Base-by-base conservation (phyloP, 1,140 invertebrate species). In the Diuraphis noxia region DNA sequence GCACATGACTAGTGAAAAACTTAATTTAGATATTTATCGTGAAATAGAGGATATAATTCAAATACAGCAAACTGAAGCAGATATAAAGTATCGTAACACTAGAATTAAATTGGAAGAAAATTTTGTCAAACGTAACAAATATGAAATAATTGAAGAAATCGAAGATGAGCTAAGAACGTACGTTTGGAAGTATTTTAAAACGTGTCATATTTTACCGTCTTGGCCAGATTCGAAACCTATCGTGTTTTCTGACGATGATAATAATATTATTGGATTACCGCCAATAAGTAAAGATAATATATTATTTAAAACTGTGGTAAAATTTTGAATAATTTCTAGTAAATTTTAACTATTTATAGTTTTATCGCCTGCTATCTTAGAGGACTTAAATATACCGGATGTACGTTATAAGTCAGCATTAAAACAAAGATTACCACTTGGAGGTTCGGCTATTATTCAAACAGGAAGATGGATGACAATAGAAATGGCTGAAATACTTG, bases 381-480 rank as follows among this genome's bases (percentile, higher is more conserved):
- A 81, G 21, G 2, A 38, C 9, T 77, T 90, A 38, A 52, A 52
- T n/a, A 91, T 91, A 81, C 77, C 89, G 1, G 1, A 52, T 41
- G 30, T 52, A 10, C 41, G 9, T 23, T 81, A 91, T 79, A 49
- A 4, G 34, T 82, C 77, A 21, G 89, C 77, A 19, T 46, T 82
- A 19, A 81, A 91, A 19, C 77, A 91, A 23, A 43, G 77, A 38
- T 36, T 91, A 82, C 89, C 77, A 19, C 34, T 91, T 10, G 89
- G 89, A 82, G 89, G 89, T n/a, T 82, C 89, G 9, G 77, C 77
- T n/a, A 46, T 91, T 91, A n/a, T 91, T 82, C 77, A 49, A n/a
- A 82, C 89, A 9, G 77, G 77, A 43, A 77, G 25, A 2, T 91
- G 89, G 89, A 91, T 82, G 77, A 91, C 72, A 9, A 79, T 90